Evolutionary conservation across 2,888 invertebrate genomes (phyloP), one percentile per base, ranked within the genome.

Genomic region (Eupithecia exiguata): DNA sequence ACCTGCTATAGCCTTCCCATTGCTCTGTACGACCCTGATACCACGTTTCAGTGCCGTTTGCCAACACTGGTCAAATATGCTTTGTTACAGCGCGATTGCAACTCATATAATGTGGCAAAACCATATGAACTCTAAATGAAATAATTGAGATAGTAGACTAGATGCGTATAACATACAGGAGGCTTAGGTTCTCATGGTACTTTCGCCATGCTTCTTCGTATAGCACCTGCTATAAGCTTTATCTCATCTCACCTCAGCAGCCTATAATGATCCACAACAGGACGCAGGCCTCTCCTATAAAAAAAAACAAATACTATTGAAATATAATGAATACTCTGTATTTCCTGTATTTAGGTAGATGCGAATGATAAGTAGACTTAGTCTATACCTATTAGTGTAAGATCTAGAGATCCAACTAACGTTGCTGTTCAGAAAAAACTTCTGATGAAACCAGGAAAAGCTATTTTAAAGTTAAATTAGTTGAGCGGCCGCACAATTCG

Each of bases 381-480:
- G 10, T 53, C 49, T 49, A 49, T 49, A n/a, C n/a, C n/a, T n/a
- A n/a, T n/a, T 46, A 49, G 49, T 49, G 49, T 49, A 49, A 49
- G n/a, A 21, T 9, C 21, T 65, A 40, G 65, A 38, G 40, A 14
- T 65, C 12, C 7, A 1, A 40, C 40, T 35, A 35, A 62, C 35
- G 2, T 62, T 35, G 7, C 14, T 21, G 12, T 36, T 38, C 38
- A 36, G 63, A 14, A 66, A 66, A 80, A 80, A 81, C 79, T 82
- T 81, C 74, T 73, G 78, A 74, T 75, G 69, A 79, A 82, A 84
- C 81, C 80, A 81, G 81, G 84, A 84, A 89, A 90, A 88, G 86
- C 86, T 80, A 89, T 89, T 89, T 88, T 86, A 89, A 91, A 91
- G 89, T 91, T 91, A 90, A 91, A 91, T 91, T 89, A 89, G 88